Conservation (phyloP, 2,888 invertebrate species). For the Anthoptus insignis region DNA sequence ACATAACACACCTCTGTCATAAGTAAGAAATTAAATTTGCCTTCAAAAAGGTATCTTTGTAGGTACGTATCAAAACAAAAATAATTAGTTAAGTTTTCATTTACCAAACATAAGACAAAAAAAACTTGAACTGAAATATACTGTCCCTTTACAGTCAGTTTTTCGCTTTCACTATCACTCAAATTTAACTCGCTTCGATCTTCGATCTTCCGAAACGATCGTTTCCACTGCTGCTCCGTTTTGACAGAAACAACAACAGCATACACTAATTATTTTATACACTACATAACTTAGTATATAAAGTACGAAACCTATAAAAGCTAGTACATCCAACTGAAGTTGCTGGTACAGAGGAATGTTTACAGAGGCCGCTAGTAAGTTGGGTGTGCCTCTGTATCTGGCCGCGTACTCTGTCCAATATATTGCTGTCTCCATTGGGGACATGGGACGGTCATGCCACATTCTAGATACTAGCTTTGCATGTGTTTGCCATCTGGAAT, state of each 20-base stretch:
- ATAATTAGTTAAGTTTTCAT: too few species aligned
- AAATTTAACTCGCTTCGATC: conserved; percentile 77
- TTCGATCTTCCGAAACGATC: conserved; percentile 59
- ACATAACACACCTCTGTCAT: too few species aligned
- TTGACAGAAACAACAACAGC: conserved; percentile 73
- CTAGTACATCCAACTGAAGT: conserved; percentile 75
- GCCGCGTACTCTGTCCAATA: conserved; percentile 88
- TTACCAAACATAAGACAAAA: background rate
- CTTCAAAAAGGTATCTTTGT: too few species aligned
- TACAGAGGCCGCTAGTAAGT: conserved; percentile 69
- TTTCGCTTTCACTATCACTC: too few species aligned
- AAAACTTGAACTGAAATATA: background rate
- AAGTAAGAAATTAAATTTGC: too few species aligned
- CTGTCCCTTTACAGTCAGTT: background rate
- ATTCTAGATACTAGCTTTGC: conserved; percentile 77
- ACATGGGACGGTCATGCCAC: conserved; percentile 84
- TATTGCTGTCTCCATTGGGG: conserved; percentile 84
- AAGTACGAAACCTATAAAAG: conserved; percentile 68
- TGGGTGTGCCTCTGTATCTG: conserved; percentile 74
- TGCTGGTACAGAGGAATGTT: conserved; percentile 72
- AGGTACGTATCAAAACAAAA: too few species aligned
- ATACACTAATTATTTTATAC: conserved; percentile 67
- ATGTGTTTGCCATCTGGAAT: conserved; percentile 71
- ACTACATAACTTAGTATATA: conserved; percentile 67
- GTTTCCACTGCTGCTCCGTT: conserved; percentile 54